Percentiles rank a stretch among this genome's conserved stretches.
Conservation (phyloP, 2,888 invertebrate species). For the Troides helena region DNA sequence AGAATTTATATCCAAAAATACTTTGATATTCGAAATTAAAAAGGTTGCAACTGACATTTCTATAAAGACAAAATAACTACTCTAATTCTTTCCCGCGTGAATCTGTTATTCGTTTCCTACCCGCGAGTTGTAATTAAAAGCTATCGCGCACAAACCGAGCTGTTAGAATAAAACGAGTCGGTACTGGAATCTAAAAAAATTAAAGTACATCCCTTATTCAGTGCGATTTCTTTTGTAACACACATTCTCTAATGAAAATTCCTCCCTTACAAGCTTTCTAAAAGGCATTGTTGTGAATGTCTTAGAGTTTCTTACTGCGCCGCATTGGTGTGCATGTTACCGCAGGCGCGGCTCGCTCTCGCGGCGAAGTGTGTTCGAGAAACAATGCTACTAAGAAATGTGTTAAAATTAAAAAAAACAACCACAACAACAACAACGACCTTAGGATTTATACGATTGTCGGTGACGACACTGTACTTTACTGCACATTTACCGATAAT, state of each 20-base stretch:
- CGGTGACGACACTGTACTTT: too few species aligned
- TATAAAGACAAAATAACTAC: too few species aligned
- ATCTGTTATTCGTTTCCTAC: too few species aligned
- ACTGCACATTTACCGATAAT: too few species aligned
- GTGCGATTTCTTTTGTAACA: conserved; percentile 26
- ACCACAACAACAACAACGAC: too few species aligned
- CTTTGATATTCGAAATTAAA: too few species aligned
- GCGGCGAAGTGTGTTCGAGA: conserved; percentile 21
- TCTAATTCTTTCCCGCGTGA: too few species aligned
- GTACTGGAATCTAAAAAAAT: conserved; percentile 8
- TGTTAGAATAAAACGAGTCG: neutral
- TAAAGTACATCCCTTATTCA: conserved; percentile 25
- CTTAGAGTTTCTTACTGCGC: conserved; percentile 20
- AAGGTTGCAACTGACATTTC: too few species aligned
- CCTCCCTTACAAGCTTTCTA: conserved; percentile 21
- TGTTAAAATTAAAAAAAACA: too few species aligned
- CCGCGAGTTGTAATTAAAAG: neutral
- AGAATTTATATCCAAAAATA: too few species aligned
- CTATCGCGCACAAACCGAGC: neutral
- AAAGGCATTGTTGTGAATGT: conserved; percentile 27
- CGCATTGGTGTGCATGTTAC: conserved; percentile 10
- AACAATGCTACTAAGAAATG: conserved; percentile 1
- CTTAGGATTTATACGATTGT: too few species aligned
- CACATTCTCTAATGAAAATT: conserved; percentile 29
- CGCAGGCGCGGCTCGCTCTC: conserved; percentile 14